Conservation (phyloP, 2,113 vertebrate species). For the Pseudonaja textilis region DNA sequence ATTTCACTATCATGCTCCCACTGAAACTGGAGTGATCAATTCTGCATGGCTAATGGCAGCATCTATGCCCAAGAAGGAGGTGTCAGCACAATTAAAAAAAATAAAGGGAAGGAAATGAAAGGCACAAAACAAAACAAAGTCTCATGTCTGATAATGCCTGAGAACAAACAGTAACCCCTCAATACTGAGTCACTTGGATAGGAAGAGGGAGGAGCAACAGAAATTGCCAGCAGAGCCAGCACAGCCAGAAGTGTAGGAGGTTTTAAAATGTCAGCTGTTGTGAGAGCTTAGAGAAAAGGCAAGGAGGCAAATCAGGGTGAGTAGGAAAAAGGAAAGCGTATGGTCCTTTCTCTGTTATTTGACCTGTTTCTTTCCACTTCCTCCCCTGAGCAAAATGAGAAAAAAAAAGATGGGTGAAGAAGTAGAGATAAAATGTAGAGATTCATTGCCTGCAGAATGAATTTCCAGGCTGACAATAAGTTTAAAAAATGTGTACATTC, state of each 20-base stretch:
- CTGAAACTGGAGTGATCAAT: neutral
- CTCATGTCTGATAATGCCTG: neutral
- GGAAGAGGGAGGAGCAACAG: neutral
- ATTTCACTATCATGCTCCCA: neutral
- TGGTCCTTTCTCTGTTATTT: neutral
- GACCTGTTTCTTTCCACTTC: neutral
- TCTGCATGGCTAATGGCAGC: neutral
- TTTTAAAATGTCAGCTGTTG: neutral
- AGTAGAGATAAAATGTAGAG: neutral
- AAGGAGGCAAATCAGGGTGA: neutral
- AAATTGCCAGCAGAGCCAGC: neutral
- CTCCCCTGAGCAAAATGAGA: neutral
- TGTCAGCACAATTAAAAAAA: neutral
- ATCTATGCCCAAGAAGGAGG: neutral
- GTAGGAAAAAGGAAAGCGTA: neutral
- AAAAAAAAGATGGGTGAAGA: neutral
- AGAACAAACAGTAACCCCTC: neutral
- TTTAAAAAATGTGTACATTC: neutral
- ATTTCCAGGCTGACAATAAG: neutral
- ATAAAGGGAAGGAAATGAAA: neutral
- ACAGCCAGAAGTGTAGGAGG: neutral
- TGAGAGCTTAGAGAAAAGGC: neutral
- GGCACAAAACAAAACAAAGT: neutral
- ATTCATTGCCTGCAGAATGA: neutral
- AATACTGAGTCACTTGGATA: neutral